phyloP scores from a whole-genome alignment of 2,113 vertebrate species.

The Cygnus buccinator region DNA sequence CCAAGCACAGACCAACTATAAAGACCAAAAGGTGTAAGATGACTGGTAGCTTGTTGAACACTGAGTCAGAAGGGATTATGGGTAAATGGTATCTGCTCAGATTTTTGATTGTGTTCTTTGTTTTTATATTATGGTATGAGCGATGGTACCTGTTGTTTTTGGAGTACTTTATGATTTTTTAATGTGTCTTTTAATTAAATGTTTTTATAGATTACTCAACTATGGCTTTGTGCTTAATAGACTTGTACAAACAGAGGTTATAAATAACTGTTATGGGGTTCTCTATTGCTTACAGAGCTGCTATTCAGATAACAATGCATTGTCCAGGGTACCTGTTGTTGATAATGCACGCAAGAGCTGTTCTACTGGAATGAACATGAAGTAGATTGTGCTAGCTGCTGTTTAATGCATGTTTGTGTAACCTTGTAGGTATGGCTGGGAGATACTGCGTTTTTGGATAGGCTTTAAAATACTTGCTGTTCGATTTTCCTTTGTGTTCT shows the following conservation, averaged over 20 bases:
- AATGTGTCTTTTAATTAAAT: neutral
- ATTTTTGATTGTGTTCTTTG: neutral
- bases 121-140: neutral
- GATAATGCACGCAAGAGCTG: rapidly evolving
- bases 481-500: neutral
- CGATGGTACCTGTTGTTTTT: neutral
- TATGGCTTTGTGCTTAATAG: neutral
- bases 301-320: rapidly evolving
- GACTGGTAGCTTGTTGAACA: neutral
- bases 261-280: neutral
- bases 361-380: rapidly evolving
- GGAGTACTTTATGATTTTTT: neutral
- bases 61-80: neutral
- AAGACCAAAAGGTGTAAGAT: neutral
- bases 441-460: neutral
- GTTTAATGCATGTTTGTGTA: rapidly evolving
- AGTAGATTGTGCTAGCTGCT: neutral
- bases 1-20: neutral
- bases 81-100: rapidly evolving
- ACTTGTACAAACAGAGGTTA: neutral
- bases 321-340: rapidly evolving
- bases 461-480: neutral
- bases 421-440: neutral
- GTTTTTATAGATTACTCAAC: neutral
- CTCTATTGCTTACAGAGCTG: neutral